These are phyloP conservation scores for Lottia gigantea DNA, from an alignment of 2,888 invertebrate genomes.

Conservation along the genomic window DNA sequence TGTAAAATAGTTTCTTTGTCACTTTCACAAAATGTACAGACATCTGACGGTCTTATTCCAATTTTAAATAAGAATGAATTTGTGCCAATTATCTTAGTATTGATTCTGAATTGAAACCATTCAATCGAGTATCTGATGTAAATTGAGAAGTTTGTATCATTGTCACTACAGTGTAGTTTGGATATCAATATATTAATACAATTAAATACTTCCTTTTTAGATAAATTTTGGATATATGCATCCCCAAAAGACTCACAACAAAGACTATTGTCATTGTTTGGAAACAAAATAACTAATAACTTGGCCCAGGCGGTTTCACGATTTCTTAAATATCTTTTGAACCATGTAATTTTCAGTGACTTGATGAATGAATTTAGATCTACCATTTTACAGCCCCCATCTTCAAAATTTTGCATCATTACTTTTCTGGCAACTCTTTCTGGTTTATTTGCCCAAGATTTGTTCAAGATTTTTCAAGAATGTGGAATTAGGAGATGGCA, in stretches of 20 bases:
- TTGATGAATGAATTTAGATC: neutral
- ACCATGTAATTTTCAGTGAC: neutral
- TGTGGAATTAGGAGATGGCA: neutral
- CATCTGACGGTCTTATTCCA: neutral
- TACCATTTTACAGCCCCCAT: neutral
- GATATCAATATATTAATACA: neutral
- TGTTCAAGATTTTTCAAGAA: neutral
- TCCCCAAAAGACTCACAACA: neutral
- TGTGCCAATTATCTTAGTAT: neutral
- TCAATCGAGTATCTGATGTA: neutral
- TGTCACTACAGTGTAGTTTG: neutral
- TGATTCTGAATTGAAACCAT: neutral
- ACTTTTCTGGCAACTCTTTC: neutral
- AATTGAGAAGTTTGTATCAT: neutral
- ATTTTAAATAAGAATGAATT: slow-evolving; percentile 3
- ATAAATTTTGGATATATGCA: neutral
- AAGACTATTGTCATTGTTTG: neutral
- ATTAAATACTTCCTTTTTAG: neutral
- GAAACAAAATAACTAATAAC: neutral
- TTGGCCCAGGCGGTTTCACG: neutral
- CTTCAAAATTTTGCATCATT: slow-evolving; percentile 1
- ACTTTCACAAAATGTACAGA: neutral
- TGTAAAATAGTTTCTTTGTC: neutral
- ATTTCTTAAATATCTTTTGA: neutral
- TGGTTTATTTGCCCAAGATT: neutral